Conservation (phyloP, 2,797 vertebrate genomes). For the Anniella stebbinsi region DNA sequence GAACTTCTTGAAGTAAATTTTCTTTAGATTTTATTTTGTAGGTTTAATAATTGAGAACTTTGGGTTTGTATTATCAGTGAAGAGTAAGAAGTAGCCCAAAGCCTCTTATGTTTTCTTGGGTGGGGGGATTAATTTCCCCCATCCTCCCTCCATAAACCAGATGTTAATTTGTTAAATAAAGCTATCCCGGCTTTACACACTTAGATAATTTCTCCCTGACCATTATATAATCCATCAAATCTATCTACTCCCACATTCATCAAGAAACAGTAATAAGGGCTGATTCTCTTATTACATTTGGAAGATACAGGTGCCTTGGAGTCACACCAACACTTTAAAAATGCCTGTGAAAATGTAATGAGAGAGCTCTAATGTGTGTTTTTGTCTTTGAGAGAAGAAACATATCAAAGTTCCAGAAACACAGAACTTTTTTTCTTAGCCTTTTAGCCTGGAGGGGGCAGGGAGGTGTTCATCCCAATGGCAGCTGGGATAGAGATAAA, state of each 20-base stretch:
- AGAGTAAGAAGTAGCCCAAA: neutral
- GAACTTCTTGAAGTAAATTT: slow-evolving; percentile 59
- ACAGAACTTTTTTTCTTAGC: neutral
- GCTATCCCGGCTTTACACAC: slow-evolving; percentile 8
- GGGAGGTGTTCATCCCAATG: no score
- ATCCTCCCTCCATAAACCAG: neutral
- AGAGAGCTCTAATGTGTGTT: neutral
- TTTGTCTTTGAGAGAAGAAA: neutral
- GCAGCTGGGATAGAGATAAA: no score
- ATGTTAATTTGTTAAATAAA: neutral
- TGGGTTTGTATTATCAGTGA: neutral
- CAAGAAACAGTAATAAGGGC: neutral
- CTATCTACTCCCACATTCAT: neutral
- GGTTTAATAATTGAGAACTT: slow-evolving; percentile 7
- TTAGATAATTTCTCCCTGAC: neutral
- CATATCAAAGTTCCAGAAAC: neutral
- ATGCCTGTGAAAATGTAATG: neutral
- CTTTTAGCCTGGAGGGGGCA: no score
- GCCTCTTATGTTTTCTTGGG: neutral
- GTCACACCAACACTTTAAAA: neutral
- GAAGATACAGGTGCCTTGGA: neutral
- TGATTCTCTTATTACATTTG: neutral
- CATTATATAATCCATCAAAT: neutral
- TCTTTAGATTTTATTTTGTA: slow-evolving; percentile 25
- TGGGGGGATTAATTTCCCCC: neutral